Base-by-base conservation (phyloP, 2,888 invertebrate genomes). In the Athetis lepigone region DNA sequence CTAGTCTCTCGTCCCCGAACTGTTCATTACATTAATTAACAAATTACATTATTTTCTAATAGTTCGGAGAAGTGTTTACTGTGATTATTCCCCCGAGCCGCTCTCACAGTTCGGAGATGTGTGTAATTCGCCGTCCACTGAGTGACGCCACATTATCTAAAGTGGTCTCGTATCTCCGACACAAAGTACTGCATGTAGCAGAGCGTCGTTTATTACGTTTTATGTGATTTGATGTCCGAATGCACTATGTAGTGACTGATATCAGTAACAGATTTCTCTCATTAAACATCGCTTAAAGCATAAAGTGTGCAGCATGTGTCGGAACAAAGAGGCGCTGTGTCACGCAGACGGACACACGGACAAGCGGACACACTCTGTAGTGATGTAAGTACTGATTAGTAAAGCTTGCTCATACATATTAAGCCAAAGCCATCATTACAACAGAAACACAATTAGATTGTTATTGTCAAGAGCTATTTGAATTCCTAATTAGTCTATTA, bases 241-340 rank as follows among this genome's bases (percentile, higher is more conserved):
- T 51, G 71, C 58, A 72, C 71, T 75, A 27, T 55, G 57, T 29
- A 39, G 29, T 23, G 40, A 47, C 54, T 58, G 57, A 64, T 64
- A 72, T 54, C 46, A 75, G 64, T 70, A 70, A 50, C 76, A 75
- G 76, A 72, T 75, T 45, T 47, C 29, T 37, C 49, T 76, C 59
- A 65, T 69, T 76, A 70, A 65, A 23, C 40, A 56, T 33, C 47
- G 19, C 59, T 45, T 51, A 21, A 45, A 46, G 77, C 56, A 66
- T 68, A 45, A 60, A 65, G 39, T 63, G 63, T 49, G 69, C 49
- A 25, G 43, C 43, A 27, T 40, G 40, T 43, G 33, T 33, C 45
- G 33, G 60, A 23, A 71, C 70, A 69, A 43, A 47, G 75, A 9
- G 29, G 27, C 46, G 29, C 56, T 23, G 70, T 70, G 54, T 33